Evolutionary conservation across 1,140 invertebrate genomes (phyloP).

Genomic region (Grapholita molesta): DNA sequence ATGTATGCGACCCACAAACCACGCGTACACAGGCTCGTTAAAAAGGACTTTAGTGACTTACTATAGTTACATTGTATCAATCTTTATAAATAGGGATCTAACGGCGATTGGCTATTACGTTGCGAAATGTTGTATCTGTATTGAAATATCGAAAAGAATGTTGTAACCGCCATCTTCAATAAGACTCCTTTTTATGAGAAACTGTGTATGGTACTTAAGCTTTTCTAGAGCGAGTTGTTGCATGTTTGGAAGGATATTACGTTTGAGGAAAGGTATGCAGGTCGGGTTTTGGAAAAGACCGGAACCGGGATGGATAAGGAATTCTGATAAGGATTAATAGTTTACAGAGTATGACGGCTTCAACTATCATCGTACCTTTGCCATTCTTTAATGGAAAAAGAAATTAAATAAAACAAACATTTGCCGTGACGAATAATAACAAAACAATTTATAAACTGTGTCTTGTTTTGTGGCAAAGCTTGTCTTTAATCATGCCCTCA

Average conservation of each 20-base stretch:
- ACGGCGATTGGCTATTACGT: background rate
- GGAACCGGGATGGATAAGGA: background rate
- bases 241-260: background rate
- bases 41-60: background rate
- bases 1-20: background rate
- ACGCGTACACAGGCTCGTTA: background rate
- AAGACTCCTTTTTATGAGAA: background rate
- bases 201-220: background rate
- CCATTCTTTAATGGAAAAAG: background rate
- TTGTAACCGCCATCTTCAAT: background rate
- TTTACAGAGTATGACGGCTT: background rate
- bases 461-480: too few relatives aligned
- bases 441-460: background rate
- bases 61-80: too few relatives aligned
- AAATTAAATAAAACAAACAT: background rate
- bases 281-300: background rate
- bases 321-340: background rate
- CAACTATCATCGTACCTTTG: background rate
- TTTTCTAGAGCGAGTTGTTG: background rate
- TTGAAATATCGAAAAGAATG: background rate
- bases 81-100: background rate
- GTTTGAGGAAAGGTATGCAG: background rate
- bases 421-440: background rate
- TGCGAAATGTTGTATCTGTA: background rate
- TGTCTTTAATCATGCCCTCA: too few relatives aligned